Evolutionary conservation across 2,797 vertebrate genomes (phyloP).

Genomic region (Cephalopachus bancanus): DNA sequence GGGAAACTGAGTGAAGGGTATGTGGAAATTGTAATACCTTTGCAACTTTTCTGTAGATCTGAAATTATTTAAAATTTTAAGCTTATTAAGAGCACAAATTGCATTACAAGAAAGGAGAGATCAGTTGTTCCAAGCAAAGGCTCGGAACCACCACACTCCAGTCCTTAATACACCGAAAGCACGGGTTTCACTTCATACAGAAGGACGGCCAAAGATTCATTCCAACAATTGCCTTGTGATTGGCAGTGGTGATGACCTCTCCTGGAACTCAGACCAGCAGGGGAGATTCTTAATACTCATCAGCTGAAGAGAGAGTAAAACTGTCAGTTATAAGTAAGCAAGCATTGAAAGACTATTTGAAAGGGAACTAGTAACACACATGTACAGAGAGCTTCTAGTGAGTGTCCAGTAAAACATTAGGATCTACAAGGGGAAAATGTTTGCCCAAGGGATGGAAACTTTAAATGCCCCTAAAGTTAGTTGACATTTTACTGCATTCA

Average conservation of each 20-base stretch:
- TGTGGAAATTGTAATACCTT: too few species aligned
- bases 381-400: neutral
- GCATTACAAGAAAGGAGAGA: neutral
- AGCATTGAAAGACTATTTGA: neutral
- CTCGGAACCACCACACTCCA: neutral
- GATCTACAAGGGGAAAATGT: neutral
- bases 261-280: neutral
- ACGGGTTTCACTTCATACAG: neutral
- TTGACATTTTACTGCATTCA: neutral
- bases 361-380: neutral
- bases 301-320: neutral
- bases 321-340: neutral
- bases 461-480: neutral
- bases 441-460: neutral
- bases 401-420: neutral
- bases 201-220: neutral
- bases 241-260: neutral
- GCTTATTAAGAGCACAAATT: slow-evolving; percentile 40
- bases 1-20: too few species aligned
- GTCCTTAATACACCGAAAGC: neutral
- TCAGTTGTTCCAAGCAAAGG: neutral
- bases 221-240: neutral
- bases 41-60: neutral
- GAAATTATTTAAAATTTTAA: neutral
- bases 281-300: neutral